Conservation (phyloP, 2,797 vertebrate species). For the Hydrophis major region DNA sequence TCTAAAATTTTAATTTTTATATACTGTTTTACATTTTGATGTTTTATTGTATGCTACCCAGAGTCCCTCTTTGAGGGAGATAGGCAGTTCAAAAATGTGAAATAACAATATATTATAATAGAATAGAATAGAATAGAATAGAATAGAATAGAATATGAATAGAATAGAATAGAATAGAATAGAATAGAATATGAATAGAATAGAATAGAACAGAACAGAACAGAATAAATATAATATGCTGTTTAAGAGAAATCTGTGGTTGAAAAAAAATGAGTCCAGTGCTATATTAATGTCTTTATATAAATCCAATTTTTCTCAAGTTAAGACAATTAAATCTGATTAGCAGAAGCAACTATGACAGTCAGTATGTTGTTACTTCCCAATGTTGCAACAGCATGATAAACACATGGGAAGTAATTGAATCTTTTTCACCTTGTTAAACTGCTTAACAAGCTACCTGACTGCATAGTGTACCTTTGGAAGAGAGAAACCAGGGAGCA, state of each 20-base stretch:
- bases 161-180: too few relatives aligned
- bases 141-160: background rate
- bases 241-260: constrained; percentile 40
- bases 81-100: background rate
- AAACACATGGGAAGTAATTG: constrained; percentile 64
- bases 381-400: constrained; percentile 44
- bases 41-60: background rate
- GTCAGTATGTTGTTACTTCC: constrained; percentile 52
- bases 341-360: constrained; percentile 58
- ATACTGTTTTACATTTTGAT: background rate
- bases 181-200: too few relatives aligned
- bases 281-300: constrained; percentile 31
- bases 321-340: constrained; percentile 50
- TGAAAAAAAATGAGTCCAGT: constrained; percentile 51
- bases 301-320: constrained; percentile 44
- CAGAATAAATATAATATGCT: constrained; percentile 1
- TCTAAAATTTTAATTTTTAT: background rate
- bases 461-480: constrained; percentile 61
- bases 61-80: background rate
- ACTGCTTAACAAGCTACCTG: constrained; percentile 63
- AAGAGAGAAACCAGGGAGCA: constrained; percentile 49
- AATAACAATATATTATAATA: background rate
- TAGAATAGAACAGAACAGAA: too few relatives aligned
- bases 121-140: background rate
- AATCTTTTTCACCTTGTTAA: constrained; percentile 70